Base-by-base conservation (phyloP, 2,797 vertebrate genomes). In the Cuniculus paca region DNA sequence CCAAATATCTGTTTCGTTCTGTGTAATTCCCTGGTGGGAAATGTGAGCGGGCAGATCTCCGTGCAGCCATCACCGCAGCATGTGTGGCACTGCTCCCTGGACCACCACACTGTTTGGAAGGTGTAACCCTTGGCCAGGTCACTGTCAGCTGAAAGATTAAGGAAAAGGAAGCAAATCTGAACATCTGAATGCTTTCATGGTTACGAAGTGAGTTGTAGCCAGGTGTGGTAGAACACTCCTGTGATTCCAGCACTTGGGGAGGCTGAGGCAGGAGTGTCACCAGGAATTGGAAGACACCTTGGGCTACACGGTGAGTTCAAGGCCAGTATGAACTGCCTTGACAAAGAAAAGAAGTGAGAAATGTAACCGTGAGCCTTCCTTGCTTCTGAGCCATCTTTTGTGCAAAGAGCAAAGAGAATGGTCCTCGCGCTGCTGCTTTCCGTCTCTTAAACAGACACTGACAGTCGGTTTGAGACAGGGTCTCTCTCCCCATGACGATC, bases 321-420 rank as follows among this genome's bases (percentile, higher is more conserved):
- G 75, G 10, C 28, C 16, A 78, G 28, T 34, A 48, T 52, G 48
- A 52, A 52, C 45, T 34, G 19, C 48, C 52, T 17, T n/a, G 19
- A 74, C 26, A 5, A 54, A n/a, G 34, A 22, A 36, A 50, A 54
- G 56, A 84, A 48, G 14, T 94, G 20, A 95, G 20, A 86, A 45
- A 72, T 84, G 36, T 77, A 84, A 84, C 72, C 22, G 2, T 56
- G 45, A 74, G 34, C 34, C 31, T 31, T 72, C 13, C 28, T 83
- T 93, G 65, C 54, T 93, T 89, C 72, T 82, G 60, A 96, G 12
- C 60, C 36, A n/a, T 88, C 88, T 77, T 63, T 58, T 90, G 0
- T 61, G 31, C 6, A 9, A 80, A 54, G 70, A 92, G 16, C 60
- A 88, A 78, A 65, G 11, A 77, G 13, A 28, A 72, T 65, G 28